These are phyloP conservation scores for Thamnaconus septentrionalis DNA, from an alignment of 2,113 vertebrate species.

Conservation along the genomic window DNA sequence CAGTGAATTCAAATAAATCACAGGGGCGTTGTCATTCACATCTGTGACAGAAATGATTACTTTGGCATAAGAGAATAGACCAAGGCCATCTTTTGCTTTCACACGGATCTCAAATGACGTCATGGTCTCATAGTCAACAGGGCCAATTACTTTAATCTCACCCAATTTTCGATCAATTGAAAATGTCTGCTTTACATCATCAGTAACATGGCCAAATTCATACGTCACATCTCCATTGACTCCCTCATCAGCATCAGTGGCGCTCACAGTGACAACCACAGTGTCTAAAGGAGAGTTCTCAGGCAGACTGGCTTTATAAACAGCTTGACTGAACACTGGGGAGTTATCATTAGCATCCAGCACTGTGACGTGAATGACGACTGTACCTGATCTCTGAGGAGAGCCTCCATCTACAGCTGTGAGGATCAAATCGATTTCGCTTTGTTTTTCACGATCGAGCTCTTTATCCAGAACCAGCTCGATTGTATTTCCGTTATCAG, in stretches of 20 bases:
- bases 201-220: slow-evolving; percentile 48
- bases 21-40: slow-evolving; percentile 76
- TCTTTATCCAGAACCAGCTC: slow-evolving; percentile 63
- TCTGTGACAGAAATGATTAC: slow-evolving; percentile 64
- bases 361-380: slow-evolving; percentile 32
- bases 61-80: slow-evolving; percentile 61
- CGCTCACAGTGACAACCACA: slow-evolving; percentile 70
- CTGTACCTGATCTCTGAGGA: slow-evolving; percentile 57
- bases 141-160: slow-evolving; percentile 28
- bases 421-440: slow-evolving; percentile 59
- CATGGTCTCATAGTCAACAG: slow-evolving; percentile 52
- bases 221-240: slow-evolving; percentile 54
- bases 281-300: slow-evolving; percentile 61
- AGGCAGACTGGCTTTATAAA: slow-evolving; percentile 56
- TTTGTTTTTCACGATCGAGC: slow-evolving; percentile 58
- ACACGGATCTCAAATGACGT: slow-evolving; percentile 43
- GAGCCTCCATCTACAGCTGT: slow-evolving; percentile 69
- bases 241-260: slow-evolving; percentile 72
- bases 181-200: slow-evolving; percentile 26
- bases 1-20: slow-evolving; percentile 71
- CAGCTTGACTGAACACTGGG: slow-evolving; percentile 61
- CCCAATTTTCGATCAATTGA: slow-evolving; percentile 39
- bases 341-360: slow-evolving; percentile 72
- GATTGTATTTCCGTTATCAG: slow-evolving; percentile 52
- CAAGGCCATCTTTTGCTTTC: slow-evolving; percentile 73